These are phyloP conservation scores for Stegana nigrithorax DNA, from an alignment of 2,888 invertebrate species.

Conservation along the genomic window DNA sequence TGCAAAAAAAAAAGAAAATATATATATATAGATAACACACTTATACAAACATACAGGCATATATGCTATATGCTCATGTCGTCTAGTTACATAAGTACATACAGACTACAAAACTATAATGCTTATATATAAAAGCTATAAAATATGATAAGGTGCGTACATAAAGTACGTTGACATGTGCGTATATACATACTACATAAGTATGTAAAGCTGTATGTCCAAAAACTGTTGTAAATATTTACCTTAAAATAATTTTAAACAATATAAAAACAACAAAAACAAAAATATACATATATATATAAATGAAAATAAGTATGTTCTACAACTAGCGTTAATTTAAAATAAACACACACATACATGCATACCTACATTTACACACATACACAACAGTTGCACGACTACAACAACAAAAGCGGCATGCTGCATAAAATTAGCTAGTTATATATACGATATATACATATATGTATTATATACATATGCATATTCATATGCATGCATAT, in stretches of 20 bases:
- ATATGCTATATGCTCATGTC: slow-evolving; percentile 4
- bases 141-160: not conserved
- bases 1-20: no score
- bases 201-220: no score
- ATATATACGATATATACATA: no score
- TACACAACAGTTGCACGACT: not conserved
- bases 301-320: no score
- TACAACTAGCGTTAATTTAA: not conserved
- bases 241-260: slow-evolving; percentile 55
- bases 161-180: not conserved
- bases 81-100: no score
- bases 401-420: not conserved
- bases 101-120: no score
- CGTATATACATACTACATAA: not conserved
- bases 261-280: slow-evolving; percentile 46
- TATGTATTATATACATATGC: not conserved
- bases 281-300: slow-evolving; percentile 33
- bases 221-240: not conserved
- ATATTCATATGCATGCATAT: no score
- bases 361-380: slow-evolving; percentile 6
- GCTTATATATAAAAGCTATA: not conserved
- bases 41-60: not conserved
- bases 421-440: no score
- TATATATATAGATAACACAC: not conserved
- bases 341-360: not conserved